Evolutionary conservation across 37 sponge, comb jelly and placozoan species (phyloP).

Genomic region (Mnemiopsis leidyi): DNA sequence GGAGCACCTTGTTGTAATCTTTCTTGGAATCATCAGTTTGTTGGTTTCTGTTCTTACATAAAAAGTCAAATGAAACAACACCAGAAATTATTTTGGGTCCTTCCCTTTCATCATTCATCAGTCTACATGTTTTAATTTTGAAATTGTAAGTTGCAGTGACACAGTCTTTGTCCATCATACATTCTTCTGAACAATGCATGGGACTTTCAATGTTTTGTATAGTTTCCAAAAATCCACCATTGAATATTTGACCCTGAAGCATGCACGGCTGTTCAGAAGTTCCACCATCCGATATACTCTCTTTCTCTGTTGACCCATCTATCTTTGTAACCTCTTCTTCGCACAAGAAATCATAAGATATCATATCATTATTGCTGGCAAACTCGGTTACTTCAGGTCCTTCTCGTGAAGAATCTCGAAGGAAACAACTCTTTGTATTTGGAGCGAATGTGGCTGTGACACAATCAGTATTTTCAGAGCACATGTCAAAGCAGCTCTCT

Average conservation of each 20-base stretch:
- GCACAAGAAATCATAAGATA: slow-evolving; percentile 20
- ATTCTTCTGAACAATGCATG: background rate
- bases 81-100: background rate
- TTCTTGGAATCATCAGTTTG: background rate
- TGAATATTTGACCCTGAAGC: background rate
- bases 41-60: background rate
- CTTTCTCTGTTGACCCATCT: too few species aligned
- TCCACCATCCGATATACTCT: too few species aligned
- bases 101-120: background rate
- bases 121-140: background rate
- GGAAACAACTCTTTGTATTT: background rate
- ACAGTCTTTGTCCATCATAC: background rate
- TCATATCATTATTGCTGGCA: background rate
- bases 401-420: background rate
- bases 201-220: background rate
- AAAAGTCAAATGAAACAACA: too few species aligned
- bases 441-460: background rate
- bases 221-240: background rate
- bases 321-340: too few species aligned
- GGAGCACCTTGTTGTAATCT: too few species aligned
- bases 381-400: background rate
- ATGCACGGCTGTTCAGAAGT: too few species aligned
- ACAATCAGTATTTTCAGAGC: background rate
- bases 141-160: background rate
- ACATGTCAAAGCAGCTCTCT: background rate